These are phyloP conservation scores for Sebastes melanostomus DNA, from an alignment of 2,797 vertebrate species.

Conservation along the genomic window DNA sequence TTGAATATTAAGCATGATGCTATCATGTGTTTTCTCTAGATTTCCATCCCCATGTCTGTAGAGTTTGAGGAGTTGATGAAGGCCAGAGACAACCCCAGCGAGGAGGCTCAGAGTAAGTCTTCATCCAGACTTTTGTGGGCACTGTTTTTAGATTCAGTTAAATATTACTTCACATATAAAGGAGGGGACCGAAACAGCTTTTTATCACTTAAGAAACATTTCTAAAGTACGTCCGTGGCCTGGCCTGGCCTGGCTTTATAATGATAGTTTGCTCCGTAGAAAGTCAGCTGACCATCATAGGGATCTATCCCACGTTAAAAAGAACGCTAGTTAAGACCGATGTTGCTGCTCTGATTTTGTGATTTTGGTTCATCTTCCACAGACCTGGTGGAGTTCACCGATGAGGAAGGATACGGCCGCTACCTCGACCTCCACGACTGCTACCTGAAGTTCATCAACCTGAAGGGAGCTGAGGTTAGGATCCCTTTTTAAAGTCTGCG, in stretches of 20 bases:
- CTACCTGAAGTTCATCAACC: conserved; percentile 96
- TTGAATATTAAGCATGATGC: rapidly evolving
- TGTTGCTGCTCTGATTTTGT: not conserved
- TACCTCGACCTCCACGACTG: conserved; percentile 98
- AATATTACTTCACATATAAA: too few relatives aligned
- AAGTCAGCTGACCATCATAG: not conserved
- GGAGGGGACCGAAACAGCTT: rapidly evolving
- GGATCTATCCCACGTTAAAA: not conserved
- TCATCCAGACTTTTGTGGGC: not conserved
- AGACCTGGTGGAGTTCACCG: conserved; percentile 98
- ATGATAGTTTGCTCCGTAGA: not conserved
- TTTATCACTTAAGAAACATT: too few relatives aligned
- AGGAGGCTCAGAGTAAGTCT: conserved; percentile 95
- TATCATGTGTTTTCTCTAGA: conserved; percentile 72
- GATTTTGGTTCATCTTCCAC: not conserved
- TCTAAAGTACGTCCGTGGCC: too few relatives aligned
- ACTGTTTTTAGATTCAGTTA: too few relatives aligned
- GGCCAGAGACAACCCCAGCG: conserved; percentile 93
- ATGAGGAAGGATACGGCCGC: conserved; percentile 96
- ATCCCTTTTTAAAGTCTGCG: not conserved
- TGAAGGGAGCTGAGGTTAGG: conserved; percentile 93
- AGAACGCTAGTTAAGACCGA: rapidly evolving
- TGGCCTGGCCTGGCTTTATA: too few relatives aligned
- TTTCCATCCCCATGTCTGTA: conserved; percentile 97
- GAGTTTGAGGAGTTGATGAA: conserved; percentile 98